Percentiles rank a stretch among this genome's conserved stretches.
phyloP scores from a whole-genome alignment of 2,797 vertebrate species.

The Delichon dasypus region DNA sequence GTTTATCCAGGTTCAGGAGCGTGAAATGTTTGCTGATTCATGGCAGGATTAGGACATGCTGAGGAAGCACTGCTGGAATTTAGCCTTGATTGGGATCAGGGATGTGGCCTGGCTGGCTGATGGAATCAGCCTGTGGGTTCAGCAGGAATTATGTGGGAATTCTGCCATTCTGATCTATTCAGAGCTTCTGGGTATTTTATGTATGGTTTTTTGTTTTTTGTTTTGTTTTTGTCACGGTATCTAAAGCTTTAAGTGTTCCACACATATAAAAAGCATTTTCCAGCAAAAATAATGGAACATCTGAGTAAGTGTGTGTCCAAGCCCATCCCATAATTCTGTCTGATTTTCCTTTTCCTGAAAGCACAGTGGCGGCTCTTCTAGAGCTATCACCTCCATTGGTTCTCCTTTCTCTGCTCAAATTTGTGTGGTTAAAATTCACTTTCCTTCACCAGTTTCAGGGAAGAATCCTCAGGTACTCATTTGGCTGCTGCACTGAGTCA shows the following conservation, averaged over 20 bases:
- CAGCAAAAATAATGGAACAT: rapidly evolving
- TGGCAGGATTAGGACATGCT: background rate
- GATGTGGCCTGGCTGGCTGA: background rate
- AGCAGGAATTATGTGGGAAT: background rate
- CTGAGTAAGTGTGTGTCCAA: background rate
- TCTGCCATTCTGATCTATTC: background rate
- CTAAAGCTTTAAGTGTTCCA: background rate
- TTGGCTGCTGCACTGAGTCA: background rate
- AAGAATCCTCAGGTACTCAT: rapidly evolving
- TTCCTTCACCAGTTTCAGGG: background rate
- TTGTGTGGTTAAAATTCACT: background rate
- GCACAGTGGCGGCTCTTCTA: background rate
- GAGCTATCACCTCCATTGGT: rapidly evolving
- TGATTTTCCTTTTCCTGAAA: background rate
- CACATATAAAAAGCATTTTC: background rate
- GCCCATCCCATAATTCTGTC: rapidly evolving
- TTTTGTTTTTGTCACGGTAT: background rate
- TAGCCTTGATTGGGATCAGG: background rate
- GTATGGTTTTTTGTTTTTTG: background rate
- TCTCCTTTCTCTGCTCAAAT: background rate
- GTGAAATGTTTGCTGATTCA: background rate
- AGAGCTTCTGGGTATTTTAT: rapidly evolving
- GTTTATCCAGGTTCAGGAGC: background rate
- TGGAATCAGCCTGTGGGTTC: background rate
- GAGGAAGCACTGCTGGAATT: conserved; percentile 7